phyloP scores from a whole-genome alignment of 2,797 vertebrate species.

The Galago senegalensis region DNA sequence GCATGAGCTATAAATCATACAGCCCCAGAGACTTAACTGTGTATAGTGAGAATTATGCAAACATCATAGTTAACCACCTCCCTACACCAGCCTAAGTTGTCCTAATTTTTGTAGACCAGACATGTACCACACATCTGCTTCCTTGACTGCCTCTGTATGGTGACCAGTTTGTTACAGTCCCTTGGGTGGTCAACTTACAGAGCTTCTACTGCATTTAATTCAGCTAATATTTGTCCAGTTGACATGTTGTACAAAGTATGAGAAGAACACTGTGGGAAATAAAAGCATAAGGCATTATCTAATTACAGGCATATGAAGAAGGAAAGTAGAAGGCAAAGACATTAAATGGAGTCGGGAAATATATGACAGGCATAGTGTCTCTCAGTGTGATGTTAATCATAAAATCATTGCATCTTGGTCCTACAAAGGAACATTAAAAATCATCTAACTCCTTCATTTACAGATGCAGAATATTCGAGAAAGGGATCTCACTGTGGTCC shows the following conservation, averaged over 20 bases:
- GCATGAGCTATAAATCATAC: conserved; percentile 34
- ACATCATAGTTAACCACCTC: neutral
- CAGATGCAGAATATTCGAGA: neutral
- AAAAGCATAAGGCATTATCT: neutral
- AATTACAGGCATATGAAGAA: too few species aligned
- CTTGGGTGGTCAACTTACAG: too few species aligned
- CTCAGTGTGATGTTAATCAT: neutral
- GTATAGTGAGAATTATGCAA: conserved; percentile 39
- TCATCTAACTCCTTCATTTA: neutral
- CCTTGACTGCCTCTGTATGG: neutral
- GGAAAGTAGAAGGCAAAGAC: neutral
- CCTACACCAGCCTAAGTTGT: too few species aligned
- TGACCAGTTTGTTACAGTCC: too few species aligned
- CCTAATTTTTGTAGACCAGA: too few species aligned
- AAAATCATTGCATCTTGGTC: neutral
- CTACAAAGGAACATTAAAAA: neutral
- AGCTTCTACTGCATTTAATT: neutral
- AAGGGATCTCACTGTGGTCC: neutral
- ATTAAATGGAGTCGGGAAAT: neutral
- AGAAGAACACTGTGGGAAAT: neutral
- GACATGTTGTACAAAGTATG: neutral
- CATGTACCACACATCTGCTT: neutral
- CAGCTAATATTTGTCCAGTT: conserved; percentile 24
- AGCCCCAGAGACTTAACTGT: neutral
- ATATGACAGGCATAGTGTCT: neutral